These are phyloP conservation scores for Pristionchus arcanus DNA, from an alignment of 2,888 invertebrate genomes.

Conservation along the genomic window DNA sequence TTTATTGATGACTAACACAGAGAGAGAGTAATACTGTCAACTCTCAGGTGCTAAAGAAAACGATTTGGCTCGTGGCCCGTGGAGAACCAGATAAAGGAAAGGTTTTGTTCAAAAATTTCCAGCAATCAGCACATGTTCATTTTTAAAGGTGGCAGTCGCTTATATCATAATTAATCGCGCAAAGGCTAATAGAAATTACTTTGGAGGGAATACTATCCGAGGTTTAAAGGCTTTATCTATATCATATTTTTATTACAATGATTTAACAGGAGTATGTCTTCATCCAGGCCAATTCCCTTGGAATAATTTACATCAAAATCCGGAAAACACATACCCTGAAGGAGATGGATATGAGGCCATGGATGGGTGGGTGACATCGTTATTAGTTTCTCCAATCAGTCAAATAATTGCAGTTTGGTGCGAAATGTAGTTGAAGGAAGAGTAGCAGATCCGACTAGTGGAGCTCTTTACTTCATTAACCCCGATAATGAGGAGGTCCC, in stretches of 20 bases:
- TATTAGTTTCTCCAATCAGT: neutral
- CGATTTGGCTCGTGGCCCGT: constrained; percentile 23
- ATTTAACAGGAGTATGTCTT: neutral
- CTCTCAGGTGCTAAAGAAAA: neutral
- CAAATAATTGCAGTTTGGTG: neutral
- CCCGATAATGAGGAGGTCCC: neutral
- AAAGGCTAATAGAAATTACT: neutral
- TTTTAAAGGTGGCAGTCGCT: neutral
- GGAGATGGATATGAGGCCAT: neutral
- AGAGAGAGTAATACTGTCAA: neutral
- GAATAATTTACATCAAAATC: neutral
- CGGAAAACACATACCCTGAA: neutral
- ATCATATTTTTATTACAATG: too few relatives aligned
- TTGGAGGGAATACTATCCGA: neutral
- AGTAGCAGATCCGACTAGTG: neutral
- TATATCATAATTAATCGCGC: neutral
- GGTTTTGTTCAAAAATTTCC: neutral
- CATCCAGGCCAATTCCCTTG: neutral
- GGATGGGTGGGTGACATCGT: neutral
- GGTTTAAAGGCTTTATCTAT: too few relatives aligned
- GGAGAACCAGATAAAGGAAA: constrained; percentile 7
- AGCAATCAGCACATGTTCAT: neutral
- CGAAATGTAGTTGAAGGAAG: neutral
- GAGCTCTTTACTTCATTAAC: constrained; percentile 2
- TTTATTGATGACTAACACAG: neutral